Base-by-base conservation (phyloP, 2,797 vertebrate genomes). In the Botia kubotai region DNA sequence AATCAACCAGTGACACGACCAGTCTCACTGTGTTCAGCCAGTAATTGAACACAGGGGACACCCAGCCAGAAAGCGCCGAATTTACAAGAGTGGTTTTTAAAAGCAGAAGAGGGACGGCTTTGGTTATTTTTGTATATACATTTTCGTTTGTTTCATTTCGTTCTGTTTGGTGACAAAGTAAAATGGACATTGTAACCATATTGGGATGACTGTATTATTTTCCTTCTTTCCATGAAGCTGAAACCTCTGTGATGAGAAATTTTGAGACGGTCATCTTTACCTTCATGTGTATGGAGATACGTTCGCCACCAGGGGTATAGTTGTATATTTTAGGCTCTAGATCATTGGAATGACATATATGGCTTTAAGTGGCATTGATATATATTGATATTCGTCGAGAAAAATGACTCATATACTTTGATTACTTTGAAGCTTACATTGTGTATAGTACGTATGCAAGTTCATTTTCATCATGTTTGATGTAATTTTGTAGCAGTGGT, bases 401-500 rank as follows among this genome's bases (percentile, higher is more conserved):
- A 86, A 86, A 84, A 89, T 89, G 86, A 92, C 85, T 79, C 89
- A 92, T 94, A 92, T 93, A 92, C 87, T 89, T 92, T 86, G 87
- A 89, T 93, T 92, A 91, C 87, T 91, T 93, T 92, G 83, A 91
- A 91, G 91, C 92, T 94, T 90, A 92, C 92, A 93, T 92, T 93
- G 92, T 94, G 92, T 92, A 93, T 92, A 93, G 92, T 92, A 92
- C 91, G 92, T 92, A 93, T 93, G 91, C 91, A 93, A 92, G 90
- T 93, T 90, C 88, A 92, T 93, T 93, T 92, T 90, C 91, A 93
- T 92, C 90, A 89, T 92, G 91, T 94, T 92, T 92, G 92, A 93
- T 94, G 92, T 94, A 86, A 93, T 95, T 94, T 94, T 94, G 93
- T 94, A 92, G 92, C 92, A 93, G 93, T 94, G 93, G 92, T 94